These are phyloP conservation scores for Abrostola triplasia DNA, from an alignment of 2,888 invertebrate genomes.

Conservation along the genomic window DNA sequence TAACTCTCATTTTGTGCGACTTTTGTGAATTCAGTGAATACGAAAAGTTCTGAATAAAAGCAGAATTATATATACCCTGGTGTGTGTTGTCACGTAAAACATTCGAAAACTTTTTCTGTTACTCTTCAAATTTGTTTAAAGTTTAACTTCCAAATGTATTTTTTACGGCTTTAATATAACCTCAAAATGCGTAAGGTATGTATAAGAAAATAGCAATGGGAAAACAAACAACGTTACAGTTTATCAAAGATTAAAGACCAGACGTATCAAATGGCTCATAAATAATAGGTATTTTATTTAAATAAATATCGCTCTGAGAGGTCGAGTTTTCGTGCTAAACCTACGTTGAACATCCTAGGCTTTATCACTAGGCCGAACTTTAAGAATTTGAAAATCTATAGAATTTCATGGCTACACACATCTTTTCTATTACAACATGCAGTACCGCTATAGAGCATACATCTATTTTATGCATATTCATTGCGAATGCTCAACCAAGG, in stretches of 20 bases:
- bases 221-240: conserved; percentile 54
- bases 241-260: conserved; percentile 58
- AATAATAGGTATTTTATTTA: conserved; percentile 40
- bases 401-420: conserved; percentile 75
- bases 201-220: conserved; percentile 51
- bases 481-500: conserved; percentile 38
- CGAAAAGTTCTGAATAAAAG: conserved; percentile 55
- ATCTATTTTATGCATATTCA: conserved; percentile 65
- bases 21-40: conserved; percentile 34
- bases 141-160: conserved; percentile 46
- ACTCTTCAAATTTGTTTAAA: conserved; percentile 45
- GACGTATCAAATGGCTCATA: conserved; percentile 58
- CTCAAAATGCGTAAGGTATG: conserved; percentile 52
- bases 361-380: conserved; percentile 70
- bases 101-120: conserved; percentile 70
- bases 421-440: conserved; percentile 76
- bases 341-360: conserved; percentile 61
- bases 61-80: conserved; percentile 73
- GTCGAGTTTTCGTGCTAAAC: conserved; percentile 46
- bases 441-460: conserved; percentile 79
- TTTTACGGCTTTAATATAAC: conserved; percentile 53
- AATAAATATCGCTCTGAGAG: conserved; percentile 53
- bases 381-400: conserved; percentile 68
- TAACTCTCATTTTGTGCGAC: conserved; percentile 63
- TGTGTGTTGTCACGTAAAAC: conserved; percentile 72